Evolutionary conservation across 37 sponge, comb jelly and placozoan genomes (phyloP), one percentile per base, ranked within the genome.

Genomic region (Eunapius fragilis): DNA sequence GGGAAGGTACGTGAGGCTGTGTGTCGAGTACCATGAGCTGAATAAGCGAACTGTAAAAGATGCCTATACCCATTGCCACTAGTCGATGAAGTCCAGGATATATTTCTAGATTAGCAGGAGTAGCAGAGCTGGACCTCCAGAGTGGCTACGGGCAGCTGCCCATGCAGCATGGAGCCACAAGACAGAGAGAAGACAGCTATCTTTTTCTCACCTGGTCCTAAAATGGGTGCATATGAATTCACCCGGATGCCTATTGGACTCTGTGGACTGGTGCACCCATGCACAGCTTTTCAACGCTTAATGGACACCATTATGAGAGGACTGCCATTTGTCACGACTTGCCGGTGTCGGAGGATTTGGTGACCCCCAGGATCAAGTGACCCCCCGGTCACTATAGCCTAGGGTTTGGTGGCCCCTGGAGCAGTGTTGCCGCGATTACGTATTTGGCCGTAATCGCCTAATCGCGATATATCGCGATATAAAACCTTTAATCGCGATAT

Each of bases 61-160:
- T 83, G 88, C 85, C 19, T n/a, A n/a, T 87, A 87, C 34, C 91
- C 90, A 75, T 67, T 93, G 27, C 93, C 93, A 25, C 78, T 85
- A n/a, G n/a, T n/a, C n/a, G n/a, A n/a, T n/a, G n/a, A n/a, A n/a
- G 82, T 94, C 5, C 88, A 87, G 77, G 85, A 89, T 81, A 70
- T 85, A 10, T 82, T 90, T n/a, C 87, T 9, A 83, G 88, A 2
- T 71, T 82, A 25, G 80, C 84, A 0, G 35, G 87, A 26, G 87
- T 94, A 48, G 69, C 82, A 0, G 87, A 68, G 5, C 80, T 89
- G 0, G 86, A 93, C 72, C 37, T 91, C 31, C 82, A 90, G 37
- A 87, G 87, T 80, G 90, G 88, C 1, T 89, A 85, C 74, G 86
- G 87, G 85, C 94, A 90, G 72, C 24, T 93, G 17, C 90, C 90